Evolutionary conservation across 1,140 invertebrate species (phyloP).

Genomic region (Cyclina sinensis): DNA sequence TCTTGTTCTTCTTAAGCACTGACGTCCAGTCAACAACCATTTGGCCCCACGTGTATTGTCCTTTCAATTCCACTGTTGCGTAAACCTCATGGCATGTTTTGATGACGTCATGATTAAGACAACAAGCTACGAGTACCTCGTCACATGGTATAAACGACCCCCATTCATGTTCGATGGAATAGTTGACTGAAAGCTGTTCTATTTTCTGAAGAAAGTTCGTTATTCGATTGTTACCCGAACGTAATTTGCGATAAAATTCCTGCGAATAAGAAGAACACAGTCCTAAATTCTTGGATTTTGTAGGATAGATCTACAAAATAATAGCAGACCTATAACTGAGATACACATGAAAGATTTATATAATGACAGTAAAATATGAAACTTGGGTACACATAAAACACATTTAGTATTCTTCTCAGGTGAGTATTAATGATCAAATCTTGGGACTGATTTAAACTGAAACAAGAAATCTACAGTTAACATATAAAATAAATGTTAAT

Average conservation of each 20-base stretch:
- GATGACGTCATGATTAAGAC: constrained; percentile 43
- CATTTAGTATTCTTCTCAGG: too few relatives aligned
- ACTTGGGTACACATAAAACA: too few relatives aligned
- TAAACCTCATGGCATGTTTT: constrained; percentile 51
- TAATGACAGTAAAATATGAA: too few relatives aligned
- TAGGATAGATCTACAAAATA: too few relatives aligned
- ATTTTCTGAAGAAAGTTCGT: constrained; percentile 48
- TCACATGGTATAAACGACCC: constrained; percentile 24
- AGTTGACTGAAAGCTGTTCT: constrained; percentile 42
- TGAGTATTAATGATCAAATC: too few relatives aligned
- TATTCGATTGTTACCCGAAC: neutral
- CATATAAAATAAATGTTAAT: too few relatives aligned
- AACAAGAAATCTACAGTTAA: too few relatives aligned
- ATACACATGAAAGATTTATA: too few relatives aligned
- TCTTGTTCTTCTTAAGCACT: constrained; percentile 6
- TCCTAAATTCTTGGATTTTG: too few relatives aligned
- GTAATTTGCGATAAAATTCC: constrained; percentile 38
- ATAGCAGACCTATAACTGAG: too few relatives aligned
- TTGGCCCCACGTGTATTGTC: constrained; percentile 59
- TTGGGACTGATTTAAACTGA: too few relatives aligned
- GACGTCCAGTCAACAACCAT: constrained; percentile 63
- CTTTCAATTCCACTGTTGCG: constrained; percentile 61
- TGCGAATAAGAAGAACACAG: neutral
- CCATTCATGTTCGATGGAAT: neutral
- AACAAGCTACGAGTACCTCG: constrained; percentile 40